Conservation (phyloP, 2,113 vertebrate genomes). For the Octodon degus region DNA sequence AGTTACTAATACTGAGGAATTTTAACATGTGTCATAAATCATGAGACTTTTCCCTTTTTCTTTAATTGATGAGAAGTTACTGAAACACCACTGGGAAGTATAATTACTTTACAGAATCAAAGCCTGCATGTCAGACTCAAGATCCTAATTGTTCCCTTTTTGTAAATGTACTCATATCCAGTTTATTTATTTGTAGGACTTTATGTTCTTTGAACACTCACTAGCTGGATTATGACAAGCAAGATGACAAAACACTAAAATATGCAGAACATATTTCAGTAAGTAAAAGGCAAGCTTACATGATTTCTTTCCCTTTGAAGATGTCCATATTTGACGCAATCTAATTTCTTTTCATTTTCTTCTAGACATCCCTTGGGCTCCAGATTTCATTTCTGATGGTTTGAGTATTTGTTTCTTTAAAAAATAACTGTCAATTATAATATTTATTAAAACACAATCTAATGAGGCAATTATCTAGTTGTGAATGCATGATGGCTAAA, state of each 20-base stretch:
- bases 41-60: constrained; percentile 55
- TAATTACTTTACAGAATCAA: constrained; percentile 74
- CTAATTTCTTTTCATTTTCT: constrained; percentile 89
- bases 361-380: constrained; percentile 85
- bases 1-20: constrained; percentile 36
- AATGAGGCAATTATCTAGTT: constrained; percentile 82
- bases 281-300: constrained; percentile 87
- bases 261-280: constrained; percentile 84
- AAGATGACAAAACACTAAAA: constrained; percentile 84
- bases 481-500: constrained; percentile 74
- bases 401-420: constrained; percentile 74
- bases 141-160: constrained; percentile 78
- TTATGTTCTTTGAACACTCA: constrained; percentile 91
- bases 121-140: constrained; percentile 70
- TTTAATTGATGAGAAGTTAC: constrained; percentile 30
- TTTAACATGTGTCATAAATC: neutral
- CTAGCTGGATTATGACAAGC: constrained; percentile 87
- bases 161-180: constrained; percentile 74
- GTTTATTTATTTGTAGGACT: constrained; percentile 88
- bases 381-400: constrained; percentile 82
- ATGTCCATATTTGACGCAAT: constrained; percentile 77
- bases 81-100: constrained; percentile 57
- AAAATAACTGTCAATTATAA: constrained; percentile 80
- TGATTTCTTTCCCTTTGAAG: constrained; percentile 86
- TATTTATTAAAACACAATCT: constrained; percentile 85